phyloP scores from a whole-genome alignment of 2,797 vertebrate genomes.

The Myiotriccus ornatus region DNA sequence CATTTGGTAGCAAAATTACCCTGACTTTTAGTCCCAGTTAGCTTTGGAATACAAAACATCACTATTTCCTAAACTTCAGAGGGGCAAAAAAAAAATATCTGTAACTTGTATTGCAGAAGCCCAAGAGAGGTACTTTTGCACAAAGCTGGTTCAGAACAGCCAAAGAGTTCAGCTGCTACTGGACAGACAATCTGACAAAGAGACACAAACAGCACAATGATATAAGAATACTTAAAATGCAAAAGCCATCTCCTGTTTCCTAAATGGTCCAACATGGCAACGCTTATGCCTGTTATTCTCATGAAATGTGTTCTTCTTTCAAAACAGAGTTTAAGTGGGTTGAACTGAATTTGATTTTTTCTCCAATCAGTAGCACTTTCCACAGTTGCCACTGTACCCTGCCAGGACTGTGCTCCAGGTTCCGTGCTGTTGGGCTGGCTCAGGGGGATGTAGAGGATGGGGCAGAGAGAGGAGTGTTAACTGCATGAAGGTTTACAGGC shows the following conservation, averaged over 20 bases:
- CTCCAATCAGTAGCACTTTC: background rate
- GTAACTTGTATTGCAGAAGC: background rate
- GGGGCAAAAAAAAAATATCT: accelerated
- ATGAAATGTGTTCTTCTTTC: background rate
- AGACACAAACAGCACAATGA: background rate
- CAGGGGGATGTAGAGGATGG: background rate
- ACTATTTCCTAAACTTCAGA: background rate
- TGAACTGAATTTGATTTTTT: background rate
- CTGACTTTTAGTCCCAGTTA: background rate
- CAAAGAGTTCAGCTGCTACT: background rate
- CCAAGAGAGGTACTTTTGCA: background rate
- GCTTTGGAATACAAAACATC: background rate
- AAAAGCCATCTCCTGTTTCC: background rate
- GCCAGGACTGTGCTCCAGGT: background rate
- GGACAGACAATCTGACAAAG: background rate
- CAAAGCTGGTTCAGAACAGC: background rate
- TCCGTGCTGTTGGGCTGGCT: background rate
- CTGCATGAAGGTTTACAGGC: background rate
- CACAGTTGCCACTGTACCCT: background rate
- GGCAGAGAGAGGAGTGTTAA: background rate
- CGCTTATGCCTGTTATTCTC: background rate
- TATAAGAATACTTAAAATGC: background rate
- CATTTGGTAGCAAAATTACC: background rate
- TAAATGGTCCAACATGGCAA: background rate
- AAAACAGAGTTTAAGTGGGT: background rate